Percentiles rank a stretch among this genome's conserved stretches.
These are phyloP conservation scores for Steinernema carpocapsae DNA, from an alignment of 2,888 invertebrate species.

Conservation along the genomic window DNA sequence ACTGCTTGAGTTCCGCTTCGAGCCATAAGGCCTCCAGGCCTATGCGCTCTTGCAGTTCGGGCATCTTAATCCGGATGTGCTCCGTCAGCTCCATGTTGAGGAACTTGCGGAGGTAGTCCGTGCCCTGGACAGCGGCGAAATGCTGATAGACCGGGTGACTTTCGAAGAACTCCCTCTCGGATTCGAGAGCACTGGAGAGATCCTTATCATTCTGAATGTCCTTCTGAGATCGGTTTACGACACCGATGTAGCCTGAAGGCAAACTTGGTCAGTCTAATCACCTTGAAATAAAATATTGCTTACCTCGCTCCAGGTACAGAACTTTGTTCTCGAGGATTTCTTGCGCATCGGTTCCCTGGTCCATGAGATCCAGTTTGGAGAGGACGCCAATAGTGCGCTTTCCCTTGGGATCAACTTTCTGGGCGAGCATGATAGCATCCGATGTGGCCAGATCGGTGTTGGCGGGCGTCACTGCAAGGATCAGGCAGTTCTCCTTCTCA, in stretches of 20 bases:
- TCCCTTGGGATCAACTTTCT: conserved; percentile 73
- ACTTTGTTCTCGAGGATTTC: conserved; percentile 87
- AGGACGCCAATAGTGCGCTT: conserved; percentile 97
- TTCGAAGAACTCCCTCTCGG: neutral
- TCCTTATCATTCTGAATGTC: neutral
- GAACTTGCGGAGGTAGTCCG: neutral
- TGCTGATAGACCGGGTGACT: neutral
- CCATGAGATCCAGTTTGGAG: conserved; percentile 98
- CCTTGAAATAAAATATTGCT: neutral
- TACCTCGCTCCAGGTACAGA: neutral
- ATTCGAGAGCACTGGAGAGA: neutral
- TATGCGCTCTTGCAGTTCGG: neutral
- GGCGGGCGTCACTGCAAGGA: conserved; percentile 69
- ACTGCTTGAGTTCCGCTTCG: too few species aligned
- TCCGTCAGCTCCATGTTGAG: neutral
- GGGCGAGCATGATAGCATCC: conserved; percentile 92
- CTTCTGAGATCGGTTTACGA: conserved; percentile 9
- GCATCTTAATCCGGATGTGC: neutral
- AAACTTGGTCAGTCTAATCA: neutral
- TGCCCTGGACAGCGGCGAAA: neutral
- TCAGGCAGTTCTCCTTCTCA: conserved; percentile 63
- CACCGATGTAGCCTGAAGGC: neutral
- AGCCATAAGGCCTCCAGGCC: too few species aligned
- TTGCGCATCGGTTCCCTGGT: conserved; percentile 96
- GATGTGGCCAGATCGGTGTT: conserved; percentile 83